Conservation (phyloP, 2,797 vertebrate species). For the Aselliscus stoliczkanus region DNA sequence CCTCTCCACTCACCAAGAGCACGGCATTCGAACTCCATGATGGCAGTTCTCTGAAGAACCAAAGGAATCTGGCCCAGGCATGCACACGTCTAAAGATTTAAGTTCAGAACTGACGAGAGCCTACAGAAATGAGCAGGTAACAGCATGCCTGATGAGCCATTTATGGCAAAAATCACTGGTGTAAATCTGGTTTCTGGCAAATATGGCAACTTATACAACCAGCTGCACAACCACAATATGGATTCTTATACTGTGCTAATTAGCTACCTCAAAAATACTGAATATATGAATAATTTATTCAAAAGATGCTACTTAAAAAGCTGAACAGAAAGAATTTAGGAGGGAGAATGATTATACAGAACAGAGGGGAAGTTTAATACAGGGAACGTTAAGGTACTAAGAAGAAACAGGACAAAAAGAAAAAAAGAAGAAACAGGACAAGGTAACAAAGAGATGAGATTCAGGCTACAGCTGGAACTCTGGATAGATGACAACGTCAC, state of each 20-base stretch:
- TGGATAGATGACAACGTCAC: background rate
- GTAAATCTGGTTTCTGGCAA: constrained; percentile 21
- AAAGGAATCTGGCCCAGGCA: background rate
- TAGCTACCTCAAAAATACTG: constrained; percentile 47
- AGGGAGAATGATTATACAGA: background rate
- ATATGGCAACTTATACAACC: background rate
- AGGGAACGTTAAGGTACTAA: background rate
- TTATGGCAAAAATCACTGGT: constrained; percentile 44
- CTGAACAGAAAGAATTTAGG: constrained; percentile 27
- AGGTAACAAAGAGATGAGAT: background rate
- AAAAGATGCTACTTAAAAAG: constrained; percentile 12
- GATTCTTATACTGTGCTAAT: constrained; percentile 25
- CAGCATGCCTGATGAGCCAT: constrained; percentile 17
- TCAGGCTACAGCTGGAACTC: background rate
- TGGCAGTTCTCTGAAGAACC: constrained; percentile 17
- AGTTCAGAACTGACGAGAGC: no score
- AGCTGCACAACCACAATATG: background rate
- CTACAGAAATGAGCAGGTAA: constrained; percentile 25
- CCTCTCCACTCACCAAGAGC: background rate
- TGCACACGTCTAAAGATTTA: constrained; percentile 5
- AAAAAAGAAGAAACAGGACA: no score
- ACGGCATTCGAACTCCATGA: background rate
- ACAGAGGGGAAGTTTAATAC: background rate
- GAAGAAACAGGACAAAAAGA: no score
- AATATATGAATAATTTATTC: constrained; percentile 26